These are phyloP conservation scores for Agrilus biguttatus DNA, from an alignment of 2,888 invertebrate genomes.

Conservation along the genomic window DNA sequence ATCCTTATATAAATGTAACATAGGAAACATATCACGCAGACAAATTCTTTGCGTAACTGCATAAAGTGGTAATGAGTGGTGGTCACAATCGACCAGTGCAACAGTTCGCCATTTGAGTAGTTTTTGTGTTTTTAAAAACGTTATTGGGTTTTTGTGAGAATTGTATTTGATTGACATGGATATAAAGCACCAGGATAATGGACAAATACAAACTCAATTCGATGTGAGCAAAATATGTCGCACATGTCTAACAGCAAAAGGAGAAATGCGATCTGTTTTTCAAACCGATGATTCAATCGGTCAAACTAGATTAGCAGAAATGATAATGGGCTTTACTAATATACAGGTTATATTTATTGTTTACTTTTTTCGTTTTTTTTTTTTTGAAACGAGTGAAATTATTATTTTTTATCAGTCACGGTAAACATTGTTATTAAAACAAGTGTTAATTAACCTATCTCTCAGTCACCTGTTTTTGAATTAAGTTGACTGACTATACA, in stretches of 20 bases:
- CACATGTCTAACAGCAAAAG: conserved; percentile 31
- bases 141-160: conserved; percentile 17
- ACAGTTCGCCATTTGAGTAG: conserved; percentile 30
- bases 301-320: conserved; percentile 30
- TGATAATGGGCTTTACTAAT: conserved; percentile 31
- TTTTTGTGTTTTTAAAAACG: conserved; percentile 20
- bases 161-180: conserved; percentile 17
- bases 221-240: conserved; percentile 34
- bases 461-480: no score
- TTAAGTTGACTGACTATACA: no score
- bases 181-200: conserved; percentile 21
- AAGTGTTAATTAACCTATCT: no score
- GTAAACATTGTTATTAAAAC: no score
- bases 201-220: conserved; percentile 18
- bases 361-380: conserved; percentile 2
- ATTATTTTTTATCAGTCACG: background rate
- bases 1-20: no score
- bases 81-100: conserved; percentile 35
- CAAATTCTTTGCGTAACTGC: conserved; percentile 16
- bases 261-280: conserved; percentile 33
- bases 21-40: no score
- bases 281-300: conserved; percentile 28
- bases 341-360: conserved; percentile 25
- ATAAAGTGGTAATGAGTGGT: conserved; percentile 9
- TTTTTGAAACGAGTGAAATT: background rate